Conservation (phyloP, 2,797 vertebrate genomes). For the Mastacembelus armatus region DNA sequence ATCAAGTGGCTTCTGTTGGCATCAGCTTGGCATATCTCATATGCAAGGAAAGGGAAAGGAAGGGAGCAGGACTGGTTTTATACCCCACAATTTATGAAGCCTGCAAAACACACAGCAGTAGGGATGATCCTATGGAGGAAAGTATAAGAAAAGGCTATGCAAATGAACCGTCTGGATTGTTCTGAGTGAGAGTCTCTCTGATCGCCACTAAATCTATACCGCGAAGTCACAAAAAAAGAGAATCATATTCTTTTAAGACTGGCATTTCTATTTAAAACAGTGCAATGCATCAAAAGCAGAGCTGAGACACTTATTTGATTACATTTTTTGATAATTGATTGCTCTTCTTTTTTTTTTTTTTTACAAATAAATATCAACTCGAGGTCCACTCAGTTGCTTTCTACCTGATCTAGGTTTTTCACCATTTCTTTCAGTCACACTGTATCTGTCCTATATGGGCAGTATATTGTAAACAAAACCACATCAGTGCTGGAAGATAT, state of each 20-base stretch:
- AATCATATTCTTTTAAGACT: too few species aligned
- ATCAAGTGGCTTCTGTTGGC: constrained; percentile 66
- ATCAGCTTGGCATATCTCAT: constrained; percentile 38
- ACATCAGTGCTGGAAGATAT: background rate
- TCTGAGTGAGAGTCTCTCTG: constrained; percentile 22
- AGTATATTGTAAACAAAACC: background rate
- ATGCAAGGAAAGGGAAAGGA: constrained; percentile 36
- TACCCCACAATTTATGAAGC: constrained; percentile 65
- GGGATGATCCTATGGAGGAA: constrained; percentile 45
- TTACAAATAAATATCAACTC: background rate
- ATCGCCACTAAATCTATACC: background rate
- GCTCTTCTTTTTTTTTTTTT: too few species aligned
- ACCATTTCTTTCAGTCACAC: background rate
- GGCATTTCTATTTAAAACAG: too few species aligned
- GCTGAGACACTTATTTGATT: too few species aligned
- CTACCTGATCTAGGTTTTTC: too few species aligned
- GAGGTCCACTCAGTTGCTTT: too few species aligned
- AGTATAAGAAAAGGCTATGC: constrained; percentile 52
- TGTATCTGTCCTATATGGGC: background rate
- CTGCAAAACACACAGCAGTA: constrained; percentile 58
- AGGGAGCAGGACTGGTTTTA: constrained; percentile 60
- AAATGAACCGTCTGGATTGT: constrained; percentile 59
- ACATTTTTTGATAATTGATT: too few species aligned
- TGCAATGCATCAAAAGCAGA: too few species aligned
- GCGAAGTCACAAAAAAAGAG: too few species aligned